These are phyloP conservation scores for Metalampra italica DNA, from an alignment of 2,888 invertebrate species.

Conservation along the genomic window DNA sequence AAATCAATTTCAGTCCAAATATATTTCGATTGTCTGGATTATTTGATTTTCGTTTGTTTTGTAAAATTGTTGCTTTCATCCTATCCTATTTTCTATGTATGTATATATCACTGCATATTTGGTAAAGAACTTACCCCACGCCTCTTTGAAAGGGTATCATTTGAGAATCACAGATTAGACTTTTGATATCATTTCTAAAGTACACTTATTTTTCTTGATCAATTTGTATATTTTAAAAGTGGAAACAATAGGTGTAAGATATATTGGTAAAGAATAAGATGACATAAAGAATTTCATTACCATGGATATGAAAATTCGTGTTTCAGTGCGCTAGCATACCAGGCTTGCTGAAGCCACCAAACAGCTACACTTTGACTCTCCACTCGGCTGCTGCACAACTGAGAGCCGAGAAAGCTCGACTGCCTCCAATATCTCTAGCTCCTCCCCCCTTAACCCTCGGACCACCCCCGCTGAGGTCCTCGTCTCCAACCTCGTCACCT, in stretches of 20 bases:
- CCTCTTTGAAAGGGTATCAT: too few species aligned
- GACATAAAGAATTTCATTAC: too few species aligned
- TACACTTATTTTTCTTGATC: too few species aligned
- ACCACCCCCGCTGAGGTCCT: conserved; percentile 45
- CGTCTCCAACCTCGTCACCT: conserved; percentile 51
- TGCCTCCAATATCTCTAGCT: conserved; percentile 60
- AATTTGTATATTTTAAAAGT: too few species aligned
- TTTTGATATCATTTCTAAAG: too few species aligned
- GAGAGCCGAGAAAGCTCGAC: conserved; percentile 62
- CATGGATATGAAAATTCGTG: background rate
- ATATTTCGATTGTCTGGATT: background rate
- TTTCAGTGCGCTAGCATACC: conserved; percentile 80
- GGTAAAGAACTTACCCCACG: too few species aligned
- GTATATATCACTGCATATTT: too few species aligned
- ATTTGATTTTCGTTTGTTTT: background rate
- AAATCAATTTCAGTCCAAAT: background rate
- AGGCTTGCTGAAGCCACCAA: conserved; percentile 83
- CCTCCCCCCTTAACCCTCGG: conserved; percentile 49
- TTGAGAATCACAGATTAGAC: too few species aligned
- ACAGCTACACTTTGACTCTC: conserved; percentile 72
- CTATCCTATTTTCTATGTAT: too few species aligned
- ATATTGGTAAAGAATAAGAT: too few species aligned
- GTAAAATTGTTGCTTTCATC: background rate
- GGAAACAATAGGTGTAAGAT: too few species aligned
- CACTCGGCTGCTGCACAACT: conserved; percentile 63